phyloP scores from a whole-genome alignment of 2,113 vertebrate species.

The Neomonachus schauinslandi region DNA sequence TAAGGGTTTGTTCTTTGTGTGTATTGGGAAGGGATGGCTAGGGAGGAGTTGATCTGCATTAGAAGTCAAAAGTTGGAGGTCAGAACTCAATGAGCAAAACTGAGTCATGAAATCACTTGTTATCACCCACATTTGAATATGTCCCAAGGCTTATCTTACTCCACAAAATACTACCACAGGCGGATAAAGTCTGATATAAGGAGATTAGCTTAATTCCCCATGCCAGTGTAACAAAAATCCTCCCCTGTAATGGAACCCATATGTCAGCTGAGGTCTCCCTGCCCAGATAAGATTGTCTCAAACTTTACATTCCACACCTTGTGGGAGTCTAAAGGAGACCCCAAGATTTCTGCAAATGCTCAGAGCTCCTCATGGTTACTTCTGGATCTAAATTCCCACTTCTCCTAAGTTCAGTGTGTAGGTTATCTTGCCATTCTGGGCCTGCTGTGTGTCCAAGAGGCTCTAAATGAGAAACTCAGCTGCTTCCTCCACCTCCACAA shows the following conservation, averaged over 20 bases:
- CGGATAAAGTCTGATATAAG: not conserved
- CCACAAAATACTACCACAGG: constrained; percentile 29
- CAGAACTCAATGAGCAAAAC: not conserved
- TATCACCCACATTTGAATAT: not conserved
- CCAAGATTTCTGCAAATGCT: not conserved
- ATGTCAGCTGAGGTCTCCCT: not conserved
- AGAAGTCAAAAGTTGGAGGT: not conserved
- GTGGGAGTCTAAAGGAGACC: not conserved
- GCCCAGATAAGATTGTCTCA: not conserved
- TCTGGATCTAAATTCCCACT: not conserved
- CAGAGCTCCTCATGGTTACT: not conserved
- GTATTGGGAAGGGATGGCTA: not conserved
- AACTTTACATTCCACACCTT: not conserved
- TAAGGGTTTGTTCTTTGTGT: not conserved
- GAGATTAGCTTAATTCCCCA: constrained; percentile 19
- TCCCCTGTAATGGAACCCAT: not conserved
- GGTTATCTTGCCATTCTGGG: not conserved
- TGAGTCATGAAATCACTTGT: constrained; percentile 17
- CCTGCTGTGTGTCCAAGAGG: not conserved
- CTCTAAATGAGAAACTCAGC: not conserved
- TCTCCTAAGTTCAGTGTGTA: not conserved
- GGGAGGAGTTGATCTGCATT: not conserved
- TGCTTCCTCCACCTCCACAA: not conserved
- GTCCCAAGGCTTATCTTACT: constrained; percentile 19
- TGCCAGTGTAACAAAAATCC: constrained; percentile 31